A percentile compares a stretch with the other conserved stretches of the same genome.
Evolutionary conservation across 1,140 invertebrate genomes (phyloP).

Genomic region (Tribolium madens): DNA sequence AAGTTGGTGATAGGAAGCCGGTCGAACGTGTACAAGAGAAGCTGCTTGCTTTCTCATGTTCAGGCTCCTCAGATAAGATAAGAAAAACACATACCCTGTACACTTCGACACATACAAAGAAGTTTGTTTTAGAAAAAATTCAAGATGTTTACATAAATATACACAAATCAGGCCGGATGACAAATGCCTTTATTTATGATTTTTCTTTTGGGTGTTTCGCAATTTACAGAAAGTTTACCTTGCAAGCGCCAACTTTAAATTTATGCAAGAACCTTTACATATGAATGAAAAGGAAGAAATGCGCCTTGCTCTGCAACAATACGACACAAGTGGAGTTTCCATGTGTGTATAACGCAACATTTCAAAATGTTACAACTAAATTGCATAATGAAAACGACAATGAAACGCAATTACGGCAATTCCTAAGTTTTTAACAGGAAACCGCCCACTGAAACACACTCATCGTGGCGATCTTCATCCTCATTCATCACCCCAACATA

Average conservation of each 20-base stretch:
- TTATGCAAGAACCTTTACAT: conserved; percentile 42
- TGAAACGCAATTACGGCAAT: conserved; percentile 41
- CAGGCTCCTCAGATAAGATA: conserved; percentile 13
- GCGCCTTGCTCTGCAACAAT: not conserved
- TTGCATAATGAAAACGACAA: conserved; percentile 44
- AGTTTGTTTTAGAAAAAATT: conserved; percentile 25
- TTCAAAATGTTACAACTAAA: conserved; percentile 28
- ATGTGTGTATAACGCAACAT: conserved; percentile 32
- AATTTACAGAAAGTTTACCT: conserved; percentile 52
- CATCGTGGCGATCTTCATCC: not conserved
- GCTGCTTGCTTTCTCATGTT: conserved; percentile 33
- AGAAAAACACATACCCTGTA: conserved; percentile 17
- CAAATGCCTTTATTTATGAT: conserved; percentile 55
- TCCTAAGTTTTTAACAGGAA: conserved; percentile 34
- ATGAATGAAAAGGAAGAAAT: conserved; percentile 40
- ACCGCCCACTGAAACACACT: conserved; percentile 2
- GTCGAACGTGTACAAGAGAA: conserved; percentile 6
- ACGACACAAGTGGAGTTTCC: conserved; percentile 27
- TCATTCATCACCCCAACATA: not conserved
- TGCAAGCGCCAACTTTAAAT: conserved; percentile 40
- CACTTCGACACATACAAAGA: conserved; percentile 32
- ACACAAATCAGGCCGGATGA: conserved; percentile 51
- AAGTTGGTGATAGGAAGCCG: conserved; percentile 8
- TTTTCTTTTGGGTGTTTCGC: conserved; percentile 51
- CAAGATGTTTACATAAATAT: conserved; percentile 52